Base-by-base conservation (phyloP, 53 echinoderm and acorn worm species). In the Temnopleurus reevesii region DNA sequence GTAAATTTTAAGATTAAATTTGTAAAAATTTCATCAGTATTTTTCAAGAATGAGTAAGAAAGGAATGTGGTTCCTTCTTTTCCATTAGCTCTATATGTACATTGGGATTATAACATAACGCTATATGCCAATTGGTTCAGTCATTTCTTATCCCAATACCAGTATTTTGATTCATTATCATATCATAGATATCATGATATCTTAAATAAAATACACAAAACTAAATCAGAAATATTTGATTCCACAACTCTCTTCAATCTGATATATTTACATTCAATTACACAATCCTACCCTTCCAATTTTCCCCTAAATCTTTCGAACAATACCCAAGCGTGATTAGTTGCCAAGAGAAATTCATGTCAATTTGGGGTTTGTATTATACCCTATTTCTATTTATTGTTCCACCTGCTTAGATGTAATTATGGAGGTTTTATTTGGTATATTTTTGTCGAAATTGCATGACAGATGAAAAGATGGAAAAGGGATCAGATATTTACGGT, bases 221-320 rank as follows among this genome's bases (percentile, higher is more conserved):
- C 8, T 17, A 41, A 38, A 43, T 12, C 19, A 38, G 38, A 38
- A 36, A 41, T 38, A n/a, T 71, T 71, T 71, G 38, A 71, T 71
- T 71, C n/a, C 41, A 38, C 41, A 5, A 49, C 79, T 30, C 13
- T 8, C 18, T 49, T 3, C 18, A 23, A 79, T 47, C 79, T 28
- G 49, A 46, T 79, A 46, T 79, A 29, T 79, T 79, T 46, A 49
- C 79, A 25, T 79, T 79, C 79, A 46, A 79, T 79, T 79, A 79
- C 79, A 46, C 49, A 26, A 49, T 9, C 2, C 28, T 46, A 30
- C 46, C 49, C 26, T 41, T 49, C 29, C 51, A 79, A 49, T 49
- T 28, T 29, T n/a, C 53, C 9, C 79, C 49, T 25, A 27, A 49
- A 49, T 10, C 79, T 23, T 15, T 47, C 7, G 27, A 79, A 49